Evolutionary conservation across 2,888 invertebrate species (phyloP).

Genomic region (Stenolophus ochropezus): DNA sequence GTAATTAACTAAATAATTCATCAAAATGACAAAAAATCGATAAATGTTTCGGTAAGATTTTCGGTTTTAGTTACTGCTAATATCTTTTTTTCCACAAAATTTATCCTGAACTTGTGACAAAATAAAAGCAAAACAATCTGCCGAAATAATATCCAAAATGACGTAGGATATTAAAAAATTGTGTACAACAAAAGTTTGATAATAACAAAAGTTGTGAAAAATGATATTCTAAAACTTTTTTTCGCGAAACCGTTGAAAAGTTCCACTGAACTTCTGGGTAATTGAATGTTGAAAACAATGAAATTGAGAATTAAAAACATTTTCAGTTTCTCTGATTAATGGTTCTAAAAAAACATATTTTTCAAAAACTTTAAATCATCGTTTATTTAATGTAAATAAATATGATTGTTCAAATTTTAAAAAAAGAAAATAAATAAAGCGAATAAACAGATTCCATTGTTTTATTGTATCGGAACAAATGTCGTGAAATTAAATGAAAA

Average conservation of each 20-base stretch:
- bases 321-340: not conserved
- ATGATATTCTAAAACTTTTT: not conserved
- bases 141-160: not conserved
- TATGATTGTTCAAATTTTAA: not conserved
- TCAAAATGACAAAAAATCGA: too few relatives aligned
- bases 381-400: not conserved
- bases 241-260: not conserved
- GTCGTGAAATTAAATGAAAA: not conserved
- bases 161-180: not conserved
- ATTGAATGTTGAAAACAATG: not conserved
- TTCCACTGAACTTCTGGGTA: not conserved
- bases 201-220: not conserved
- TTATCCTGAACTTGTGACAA: too few relatives aligned
- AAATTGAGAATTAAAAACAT: not conserved
- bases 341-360: too few relatives aligned
- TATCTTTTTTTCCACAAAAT: too few relatives aligned
- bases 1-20: too few relatives aligned
- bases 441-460: not conserved
- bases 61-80: too few relatives aligned
- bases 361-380: not conserved
- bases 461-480: not conserved
- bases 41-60: too few relatives aligned
- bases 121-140: not conserved
- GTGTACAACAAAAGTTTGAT: not conserved
- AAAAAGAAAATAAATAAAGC: not conserved